Evolutionary conservation across 2,797 vertebrate species (phyloP).

Genomic region (Hemitrygon akajei): DNA sequence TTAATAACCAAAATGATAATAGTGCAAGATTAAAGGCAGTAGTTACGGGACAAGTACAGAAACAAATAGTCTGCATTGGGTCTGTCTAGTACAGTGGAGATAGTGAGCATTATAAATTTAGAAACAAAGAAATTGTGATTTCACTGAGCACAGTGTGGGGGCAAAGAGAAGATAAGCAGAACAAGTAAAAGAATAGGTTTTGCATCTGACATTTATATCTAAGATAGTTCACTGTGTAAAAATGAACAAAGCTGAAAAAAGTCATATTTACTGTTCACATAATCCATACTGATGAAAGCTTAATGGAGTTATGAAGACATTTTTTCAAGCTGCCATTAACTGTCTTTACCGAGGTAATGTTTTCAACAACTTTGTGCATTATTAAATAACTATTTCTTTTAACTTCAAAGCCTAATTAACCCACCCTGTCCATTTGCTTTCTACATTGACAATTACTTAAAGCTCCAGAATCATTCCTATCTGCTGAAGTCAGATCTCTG

Average conservation of each 20-base stretch:
- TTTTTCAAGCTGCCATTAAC: not conserved
- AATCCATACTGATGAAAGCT: not conserved
- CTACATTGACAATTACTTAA: not conserved
- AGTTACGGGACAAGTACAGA: not conserved
- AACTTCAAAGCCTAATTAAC: not conserved
- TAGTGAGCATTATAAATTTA: too few species aligned
- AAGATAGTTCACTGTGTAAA: not conserved
- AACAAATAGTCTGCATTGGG: not conserved
- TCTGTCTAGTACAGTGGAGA: not conserved
- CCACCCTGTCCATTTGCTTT: not conserved
- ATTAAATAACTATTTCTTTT: not conserved
- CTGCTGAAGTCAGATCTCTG: not conserved
- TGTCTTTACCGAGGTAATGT: not conserved
- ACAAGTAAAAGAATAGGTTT: not conserved
- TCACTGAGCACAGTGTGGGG: not conserved
- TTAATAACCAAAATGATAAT: not conserved
- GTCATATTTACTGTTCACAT: too few species aligned
- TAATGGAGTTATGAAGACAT: not conserved
- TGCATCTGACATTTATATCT: not conserved
- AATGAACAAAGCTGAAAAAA: not conserved
- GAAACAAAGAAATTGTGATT: too few species aligned
- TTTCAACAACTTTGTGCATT: not conserved
- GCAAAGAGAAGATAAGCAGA: not conserved
- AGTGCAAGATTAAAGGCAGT: not conserved
- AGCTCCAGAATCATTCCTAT: not conserved